Percentiles rank a stretch among this genome's conserved stretches.
phyloP scores from a whole-genome alignment of 2,797 vertebrate genomes.

The Coregonus suidteri region DNA sequence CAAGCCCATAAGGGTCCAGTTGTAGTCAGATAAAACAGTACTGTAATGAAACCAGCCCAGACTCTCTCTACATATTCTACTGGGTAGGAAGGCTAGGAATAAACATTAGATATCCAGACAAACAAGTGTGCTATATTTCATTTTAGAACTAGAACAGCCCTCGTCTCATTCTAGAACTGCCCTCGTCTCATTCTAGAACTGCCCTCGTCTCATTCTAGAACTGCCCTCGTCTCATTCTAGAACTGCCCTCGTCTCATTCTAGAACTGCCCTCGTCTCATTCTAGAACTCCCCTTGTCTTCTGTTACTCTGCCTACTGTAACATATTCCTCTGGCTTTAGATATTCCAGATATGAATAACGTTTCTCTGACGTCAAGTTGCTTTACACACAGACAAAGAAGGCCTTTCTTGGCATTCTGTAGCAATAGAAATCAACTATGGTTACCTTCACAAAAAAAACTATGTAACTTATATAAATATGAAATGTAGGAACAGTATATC shows the following conservation, averaged over 20 bases:
- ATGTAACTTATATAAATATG: constrained; percentile 29
- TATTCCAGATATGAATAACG: neutral
- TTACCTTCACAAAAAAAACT: no score
- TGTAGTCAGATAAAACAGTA: no score
- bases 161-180: no score
- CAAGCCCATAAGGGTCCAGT: no score
- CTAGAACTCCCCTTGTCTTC: no score
- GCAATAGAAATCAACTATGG: neutral
- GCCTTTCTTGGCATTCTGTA: neutral
- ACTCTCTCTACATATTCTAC: no score
- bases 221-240: no score
- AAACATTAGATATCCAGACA: neutral
- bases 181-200: no score
- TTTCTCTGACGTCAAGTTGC: neutral
- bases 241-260: no score
- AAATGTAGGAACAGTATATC: constrained; percentile 32
- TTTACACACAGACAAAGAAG: neutral
- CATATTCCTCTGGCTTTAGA: neutral
- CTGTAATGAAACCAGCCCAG: no score
- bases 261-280: no score
- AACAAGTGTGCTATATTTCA: neutral
- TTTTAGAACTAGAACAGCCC: neutral
- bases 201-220: no score
- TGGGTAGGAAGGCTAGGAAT: neutral
- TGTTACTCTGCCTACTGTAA: neutral